phyloP scores from a whole-genome alignment of 2,797 vertebrate species.

The Diceros bicornis region DNA sequence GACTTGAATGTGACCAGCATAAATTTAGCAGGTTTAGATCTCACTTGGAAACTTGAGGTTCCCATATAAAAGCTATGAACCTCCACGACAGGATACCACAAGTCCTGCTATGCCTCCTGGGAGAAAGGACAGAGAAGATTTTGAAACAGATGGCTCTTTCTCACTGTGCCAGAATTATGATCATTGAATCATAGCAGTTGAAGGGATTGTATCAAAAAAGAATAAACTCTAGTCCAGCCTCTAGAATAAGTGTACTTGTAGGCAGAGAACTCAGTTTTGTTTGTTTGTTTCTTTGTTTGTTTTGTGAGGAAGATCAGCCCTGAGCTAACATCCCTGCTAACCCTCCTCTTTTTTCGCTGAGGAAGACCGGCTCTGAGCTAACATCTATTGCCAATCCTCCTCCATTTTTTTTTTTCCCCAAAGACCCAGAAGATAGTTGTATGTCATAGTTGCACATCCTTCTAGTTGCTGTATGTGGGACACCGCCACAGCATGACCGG shows the following conservation, averaged over 20 bases:
- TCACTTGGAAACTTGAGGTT: background rate
- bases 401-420: no score
- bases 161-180: background rate
- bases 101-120: background rate
- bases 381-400: no score
- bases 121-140: slow-evolving; percentile 49
- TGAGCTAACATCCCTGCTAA: no score
- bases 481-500: no score
- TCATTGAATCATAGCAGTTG: background rate
- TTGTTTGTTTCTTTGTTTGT: no score
- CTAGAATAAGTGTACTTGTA: background rate
- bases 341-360: no score
- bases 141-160: slow-evolving; percentile 44
- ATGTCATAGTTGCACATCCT: no score
- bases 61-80: background rate
- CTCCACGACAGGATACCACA: background rate
- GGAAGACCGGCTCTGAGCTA: no score
- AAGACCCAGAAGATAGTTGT: no score
- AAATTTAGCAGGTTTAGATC: background rate
- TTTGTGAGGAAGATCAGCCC: no score
- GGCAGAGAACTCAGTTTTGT: background rate
- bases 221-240: background rate
- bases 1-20: background rate
- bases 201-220: background rate
- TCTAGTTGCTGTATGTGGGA: no score